Evolutionary conservation across 2,888 invertebrate genomes (phyloP).

Genomic region (Trachelus tabidus): DNA sequence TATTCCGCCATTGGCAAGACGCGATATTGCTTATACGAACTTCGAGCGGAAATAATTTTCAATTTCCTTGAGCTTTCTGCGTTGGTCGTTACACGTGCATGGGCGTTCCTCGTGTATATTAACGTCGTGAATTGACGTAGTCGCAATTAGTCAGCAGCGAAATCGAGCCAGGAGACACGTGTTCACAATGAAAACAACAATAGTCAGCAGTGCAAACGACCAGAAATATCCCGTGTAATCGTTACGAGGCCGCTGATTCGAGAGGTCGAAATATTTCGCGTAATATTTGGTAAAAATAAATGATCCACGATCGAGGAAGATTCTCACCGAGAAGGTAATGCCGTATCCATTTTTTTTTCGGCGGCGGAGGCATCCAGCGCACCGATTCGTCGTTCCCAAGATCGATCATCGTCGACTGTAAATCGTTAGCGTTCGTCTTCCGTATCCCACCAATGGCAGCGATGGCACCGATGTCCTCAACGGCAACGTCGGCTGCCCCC

Average conservation of each 20-base stretch:
- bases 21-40: background rate
- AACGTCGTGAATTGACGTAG: background rate
- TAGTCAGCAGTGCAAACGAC: background rate
- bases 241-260: background rate
- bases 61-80: background rate
- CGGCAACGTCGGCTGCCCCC: conserved; percentile 28
- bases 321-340: conserved; percentile 73
- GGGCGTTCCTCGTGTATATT: background rate
- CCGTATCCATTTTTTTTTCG: conserved; percentile 81
- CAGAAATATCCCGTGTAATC: background rate
- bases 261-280: background rate
- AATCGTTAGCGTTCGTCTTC: conserved; percentile 37
- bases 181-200: conserved; percentile 1
- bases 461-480: too few species aligned
- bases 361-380: conserved; percentile 69
- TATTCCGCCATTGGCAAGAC: background rate
- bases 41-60: background rate
- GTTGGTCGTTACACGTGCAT: background rate
- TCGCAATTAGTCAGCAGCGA: background rate
- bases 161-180: background rate
- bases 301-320: background rate
- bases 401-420: conserved; percentile 38
- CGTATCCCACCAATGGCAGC: conserved; percentile 18
- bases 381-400: conserved; percentile 36
- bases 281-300: background rate